Evolutionary conservation across 1,140 invertebrate genomes (phyloP).

Genomic region (Drosophila takahashii): DNA sequence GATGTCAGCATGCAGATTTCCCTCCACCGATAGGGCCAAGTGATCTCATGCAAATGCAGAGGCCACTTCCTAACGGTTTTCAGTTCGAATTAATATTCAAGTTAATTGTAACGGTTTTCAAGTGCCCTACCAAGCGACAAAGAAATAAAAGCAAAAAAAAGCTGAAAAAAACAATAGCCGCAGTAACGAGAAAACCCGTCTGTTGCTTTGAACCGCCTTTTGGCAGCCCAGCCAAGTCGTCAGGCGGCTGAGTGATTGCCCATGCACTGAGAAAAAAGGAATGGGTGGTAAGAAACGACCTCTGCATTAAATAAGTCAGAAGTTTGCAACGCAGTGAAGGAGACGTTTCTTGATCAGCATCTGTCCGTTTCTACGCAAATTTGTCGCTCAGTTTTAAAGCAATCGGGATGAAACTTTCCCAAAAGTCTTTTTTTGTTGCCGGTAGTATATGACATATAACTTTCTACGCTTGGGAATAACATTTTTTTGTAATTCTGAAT

Average conservation of each 20-base stretch:
- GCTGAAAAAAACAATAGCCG: conserved; percentile 27
- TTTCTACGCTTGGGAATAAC: too few species aligned
- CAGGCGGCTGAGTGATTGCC: conserved; percentile 12
- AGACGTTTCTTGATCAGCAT: too few species aligned
- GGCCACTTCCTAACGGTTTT: conserved; percentile 32
- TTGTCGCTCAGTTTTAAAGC: too few species aligned
- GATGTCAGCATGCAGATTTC: conserved; percentile 7
- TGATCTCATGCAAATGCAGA: conserved; percentile 23
- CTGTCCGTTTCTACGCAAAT: too few species aligned
- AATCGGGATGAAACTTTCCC: too few species aligned
- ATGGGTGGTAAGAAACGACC: too few species aligned
- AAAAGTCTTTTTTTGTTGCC: too few species aligned
- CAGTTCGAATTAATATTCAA: background rate
- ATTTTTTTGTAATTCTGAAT: too few species aligned
- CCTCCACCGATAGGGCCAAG: conserved; percentile 7
- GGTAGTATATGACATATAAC: too few species aligned
- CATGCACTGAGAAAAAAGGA: background rate
- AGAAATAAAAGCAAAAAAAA: conserved; percentile 17
- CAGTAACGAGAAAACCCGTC: conserved; percentile 33
- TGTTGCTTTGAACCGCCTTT: conserved; percentile 55
- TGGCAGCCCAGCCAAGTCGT: conserved; percentile 60
- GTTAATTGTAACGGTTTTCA: conserved; percentile 58
- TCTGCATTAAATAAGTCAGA: too few species aligned
- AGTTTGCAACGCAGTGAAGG: too few species aligned
- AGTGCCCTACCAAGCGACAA: conserved; percentile 30